phyloP scores from a whole-genome alignment of 2,113 vertebrate genomes.

The Nesogale talazaci region DNA sequence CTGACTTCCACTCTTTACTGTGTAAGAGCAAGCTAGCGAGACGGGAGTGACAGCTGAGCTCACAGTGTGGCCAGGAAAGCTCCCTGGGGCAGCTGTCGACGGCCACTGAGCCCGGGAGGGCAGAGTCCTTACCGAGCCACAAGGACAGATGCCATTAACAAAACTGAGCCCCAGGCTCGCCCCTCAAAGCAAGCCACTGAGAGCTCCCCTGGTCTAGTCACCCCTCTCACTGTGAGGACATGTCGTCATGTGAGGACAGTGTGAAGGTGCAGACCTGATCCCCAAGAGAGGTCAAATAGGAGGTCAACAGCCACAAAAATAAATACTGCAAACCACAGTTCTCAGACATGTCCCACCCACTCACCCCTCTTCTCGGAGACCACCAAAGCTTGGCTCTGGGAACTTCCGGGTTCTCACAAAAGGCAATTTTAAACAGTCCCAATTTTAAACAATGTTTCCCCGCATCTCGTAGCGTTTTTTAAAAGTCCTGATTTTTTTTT shows the following conservation, averaged over 20 bases:
- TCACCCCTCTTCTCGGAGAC: slow-evolving; percentile 16
- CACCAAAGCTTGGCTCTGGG: not conserved
- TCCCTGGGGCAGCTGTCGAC: not conserved
- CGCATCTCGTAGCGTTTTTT: too few species aligned
- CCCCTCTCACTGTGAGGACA: too few species aligned
- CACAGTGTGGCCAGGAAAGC: too few species aligned
- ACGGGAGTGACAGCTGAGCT: not conserved
- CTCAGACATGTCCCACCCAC: not conserved
- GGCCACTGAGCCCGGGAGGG: not conserved
- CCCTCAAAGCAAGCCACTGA: too few species aligned
- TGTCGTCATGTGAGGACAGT: too few species aligned
- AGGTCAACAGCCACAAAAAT: slow-evolving; percentile 65
- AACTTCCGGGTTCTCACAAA: not conserved
- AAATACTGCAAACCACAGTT: slow-evolving; percentile 67
- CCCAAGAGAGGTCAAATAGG: not conserved
- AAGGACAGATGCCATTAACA: not conserved
- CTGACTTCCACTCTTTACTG: not conserved
- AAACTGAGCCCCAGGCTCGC: not conserved
- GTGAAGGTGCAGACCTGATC: too few species aligned
- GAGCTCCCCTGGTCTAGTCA: not conserved
- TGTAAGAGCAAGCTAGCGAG: not conserved
- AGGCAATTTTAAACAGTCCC: too few species aligned
- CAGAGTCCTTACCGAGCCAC: not conserved
- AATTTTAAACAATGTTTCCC: too few species aligned
- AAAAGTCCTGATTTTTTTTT: too few species aligned